Evolutionary conservation across 2,888 invertebrate species (phyloP), one percentile per base, ranked within the genome.

Genomic region (Cephonodes hylas): DNA sequence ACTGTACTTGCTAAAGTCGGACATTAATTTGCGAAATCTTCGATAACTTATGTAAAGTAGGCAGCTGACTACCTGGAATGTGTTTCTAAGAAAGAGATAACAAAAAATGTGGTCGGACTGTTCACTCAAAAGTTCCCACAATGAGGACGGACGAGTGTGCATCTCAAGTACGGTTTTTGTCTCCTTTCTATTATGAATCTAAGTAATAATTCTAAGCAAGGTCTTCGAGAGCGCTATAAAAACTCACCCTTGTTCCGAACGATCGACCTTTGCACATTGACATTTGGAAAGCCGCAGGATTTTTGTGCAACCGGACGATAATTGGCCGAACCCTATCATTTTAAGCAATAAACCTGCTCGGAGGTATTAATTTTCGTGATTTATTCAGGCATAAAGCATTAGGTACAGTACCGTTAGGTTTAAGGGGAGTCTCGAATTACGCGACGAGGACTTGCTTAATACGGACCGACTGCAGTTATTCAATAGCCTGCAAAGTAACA

Each of bases 141-240:
- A 86, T 83, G 78, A 78, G 65, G 70, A 73, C 75, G 73, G 77
- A 70, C 79, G 83, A 85, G 85, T 88, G 88, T 86, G 79, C 76
- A 81, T 86, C 83, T 91, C 85, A 85, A 91, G 91, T 88, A 88
- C 80, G 76, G 83, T 90, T 91, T 91, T 91, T 91, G 83, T 88
- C 83, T 81, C 72, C 74, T 68, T 79, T 80, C 85, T 87, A 88
- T 88, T 89, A 86, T 84, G 88, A 76, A 82, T 86, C 85, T 83
- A 75, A 77, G 81, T 88, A 85, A 86, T 84, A 89, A 87, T 88
- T 18, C n/a, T 4, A 53, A 53, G 27, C 53, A 53, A 53, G 18
- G 53, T 27, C 27, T 56, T 56, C 18, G 38, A 56, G 38, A 59
- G 27, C 59, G 58, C 44, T 45, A 58, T 46, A 53, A 63, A 48